A percentile compares a stretch with the other conserved stretches of the same genome.
Conservation (phyloP, 2,113 vertebrate genomes). For the Bettongia penicillata region DNA sequence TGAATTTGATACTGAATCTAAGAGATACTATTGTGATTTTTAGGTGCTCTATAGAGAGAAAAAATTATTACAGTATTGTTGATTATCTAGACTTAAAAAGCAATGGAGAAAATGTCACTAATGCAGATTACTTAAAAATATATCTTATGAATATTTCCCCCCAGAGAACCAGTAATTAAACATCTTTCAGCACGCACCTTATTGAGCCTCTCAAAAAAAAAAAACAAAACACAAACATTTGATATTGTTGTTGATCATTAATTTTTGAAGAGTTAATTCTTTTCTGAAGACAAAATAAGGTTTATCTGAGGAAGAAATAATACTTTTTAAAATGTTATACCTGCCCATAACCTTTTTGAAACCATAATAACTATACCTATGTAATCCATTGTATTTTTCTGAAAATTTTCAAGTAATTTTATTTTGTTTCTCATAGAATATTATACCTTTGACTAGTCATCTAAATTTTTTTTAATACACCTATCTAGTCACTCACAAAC, state of each 20-base stretch:
- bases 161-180: too few species aligned
- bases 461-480: background rate
- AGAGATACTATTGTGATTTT: background rate
- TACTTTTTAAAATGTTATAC: slow-evolving; percentile 29
- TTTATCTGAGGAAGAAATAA: background rate
- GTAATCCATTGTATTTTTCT: slow-evolving; percentile 22
- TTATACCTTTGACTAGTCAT: background rate
- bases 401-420: background rate
- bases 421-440: slow-evolving; percentile 20
- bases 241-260: background rate
- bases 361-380: background rate
- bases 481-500: slow-evolving; percentile 38
- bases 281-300: background rate
- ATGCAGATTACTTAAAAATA: too few species aligned
- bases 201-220: too few species aligned
- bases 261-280: background rate
- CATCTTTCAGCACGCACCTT: too few species aligned
- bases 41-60: slow-evolving; percentile 5
- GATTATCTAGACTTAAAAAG: too few species aligned
- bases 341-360: background rate
- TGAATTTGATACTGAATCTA: background rate
- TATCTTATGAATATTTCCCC: too few species aligned
- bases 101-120: too few species aligned
- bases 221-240: too few species aligned
- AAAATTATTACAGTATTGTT: background rate